phyloP scores from a whole-genome alignment of 2,888 invertebrate species.

The Stramonita haemastoma region DNA sequence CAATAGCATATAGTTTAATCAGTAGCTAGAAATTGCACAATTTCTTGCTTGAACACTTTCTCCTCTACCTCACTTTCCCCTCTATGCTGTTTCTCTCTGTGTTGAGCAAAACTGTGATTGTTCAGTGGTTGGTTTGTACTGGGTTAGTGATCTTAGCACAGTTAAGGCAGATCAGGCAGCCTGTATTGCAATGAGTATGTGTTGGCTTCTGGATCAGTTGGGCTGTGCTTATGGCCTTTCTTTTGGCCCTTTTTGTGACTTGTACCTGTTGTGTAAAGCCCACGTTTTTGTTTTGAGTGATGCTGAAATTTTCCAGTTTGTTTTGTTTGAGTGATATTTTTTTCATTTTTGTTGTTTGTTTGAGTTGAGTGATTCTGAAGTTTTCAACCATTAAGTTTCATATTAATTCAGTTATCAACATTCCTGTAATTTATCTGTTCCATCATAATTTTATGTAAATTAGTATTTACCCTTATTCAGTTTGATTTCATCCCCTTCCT shows the following conservation, averaged over 20 bases:
- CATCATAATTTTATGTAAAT: no score
- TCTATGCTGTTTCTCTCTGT: slow-evolving; percentile 2
- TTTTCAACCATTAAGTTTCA: background rate
- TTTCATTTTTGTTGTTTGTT: background rate
- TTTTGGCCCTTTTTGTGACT: background rate
- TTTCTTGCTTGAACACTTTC: background rate
- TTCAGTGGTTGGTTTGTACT: background rate
- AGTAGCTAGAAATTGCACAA: background rate
- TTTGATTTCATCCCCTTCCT: no score
- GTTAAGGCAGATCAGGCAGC: slow-evolving; percentile 10
- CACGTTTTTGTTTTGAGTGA: background rate
- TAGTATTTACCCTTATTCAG: no score
- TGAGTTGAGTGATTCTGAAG: background rate
- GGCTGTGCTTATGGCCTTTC: background rate
- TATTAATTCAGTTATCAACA: background rate
- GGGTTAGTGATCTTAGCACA: slow-evolving; percentile 25
- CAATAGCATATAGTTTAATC: no score
- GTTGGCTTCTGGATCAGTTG: background rate
- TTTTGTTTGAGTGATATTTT: no score
- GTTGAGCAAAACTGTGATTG: slow-evolving; percentile 33
- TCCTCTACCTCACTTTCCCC: background rate
- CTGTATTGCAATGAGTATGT: background rate
- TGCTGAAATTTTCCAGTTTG: background rate
- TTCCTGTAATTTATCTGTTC: background rate
- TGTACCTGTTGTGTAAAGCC: background rate